Percentiles rank a stretch among this genome's conserved stretches.
Conservation (phyloP, 2,113 vertebrate species). For the Dicrurus megarhynchus region DNA sequence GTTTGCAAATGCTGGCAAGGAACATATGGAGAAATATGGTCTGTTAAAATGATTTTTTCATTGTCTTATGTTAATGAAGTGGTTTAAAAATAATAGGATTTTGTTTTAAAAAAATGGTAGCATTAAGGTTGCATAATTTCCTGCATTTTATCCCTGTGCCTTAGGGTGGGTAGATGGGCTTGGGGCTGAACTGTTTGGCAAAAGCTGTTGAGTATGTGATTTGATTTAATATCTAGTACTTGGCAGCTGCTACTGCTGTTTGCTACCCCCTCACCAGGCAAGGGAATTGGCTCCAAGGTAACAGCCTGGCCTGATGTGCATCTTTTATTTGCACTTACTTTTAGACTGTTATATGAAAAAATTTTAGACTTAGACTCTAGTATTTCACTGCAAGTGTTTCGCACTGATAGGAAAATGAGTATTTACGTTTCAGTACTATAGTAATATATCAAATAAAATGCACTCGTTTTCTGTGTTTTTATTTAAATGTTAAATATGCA, state of each 20-base stretch:
- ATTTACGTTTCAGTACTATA: background rate
- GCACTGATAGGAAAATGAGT: background rate
- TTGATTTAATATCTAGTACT: background rate
- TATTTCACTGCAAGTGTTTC: background rate
- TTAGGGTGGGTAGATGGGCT: background rate
- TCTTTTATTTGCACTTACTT: background rate
- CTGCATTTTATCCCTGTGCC: background rate
- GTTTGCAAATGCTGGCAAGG: conserved; percentile 87
- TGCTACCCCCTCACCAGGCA: background rate
- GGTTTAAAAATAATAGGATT: background rate
- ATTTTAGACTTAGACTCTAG: background rate
- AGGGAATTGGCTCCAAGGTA: background rate
- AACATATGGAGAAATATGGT: conserved; percentile 98
- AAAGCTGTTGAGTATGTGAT: background rate
- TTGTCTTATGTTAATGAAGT: background rate
- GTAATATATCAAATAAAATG: background rate
- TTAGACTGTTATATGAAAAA: background rate
- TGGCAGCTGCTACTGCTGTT: background rate
- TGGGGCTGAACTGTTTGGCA: background rate
- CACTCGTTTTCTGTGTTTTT: background rate
- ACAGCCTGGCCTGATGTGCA: background rate
- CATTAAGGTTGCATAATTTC: background rate
- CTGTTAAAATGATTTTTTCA: background rate
- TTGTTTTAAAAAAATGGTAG: background rate
- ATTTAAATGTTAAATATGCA: background rate